Evolutionary conservation across 1,140 invertebrate species (phyloP).

Genomic region (Rhizoglyphus robini): DNA sequence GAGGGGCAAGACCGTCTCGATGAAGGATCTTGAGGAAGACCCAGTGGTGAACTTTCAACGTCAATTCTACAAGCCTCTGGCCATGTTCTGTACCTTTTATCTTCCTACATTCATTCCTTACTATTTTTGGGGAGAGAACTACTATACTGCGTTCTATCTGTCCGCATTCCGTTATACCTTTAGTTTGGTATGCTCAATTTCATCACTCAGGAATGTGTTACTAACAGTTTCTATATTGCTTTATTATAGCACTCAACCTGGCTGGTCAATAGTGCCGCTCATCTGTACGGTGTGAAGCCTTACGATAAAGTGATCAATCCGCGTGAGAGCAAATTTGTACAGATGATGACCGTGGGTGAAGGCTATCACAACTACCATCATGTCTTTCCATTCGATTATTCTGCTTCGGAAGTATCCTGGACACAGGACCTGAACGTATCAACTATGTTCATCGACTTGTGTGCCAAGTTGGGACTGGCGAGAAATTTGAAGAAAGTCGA

Average conservation of each 20-base stretch:
- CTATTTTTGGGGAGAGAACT: constrained; percentile 67
- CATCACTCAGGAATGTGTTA: neutral
- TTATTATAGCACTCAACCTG: constrained; percentile 77
- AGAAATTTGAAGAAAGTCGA: constrained; percentile 33
- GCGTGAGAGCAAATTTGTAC: constrained; percentile 38
- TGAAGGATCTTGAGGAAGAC: constrained; percentile 68
- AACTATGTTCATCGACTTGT: constrained; percentile 40
- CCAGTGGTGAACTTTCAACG: constrained; percentile 52
- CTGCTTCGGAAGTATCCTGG: constrained; percentile 57
- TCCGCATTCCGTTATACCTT: constrained; percentile 63
- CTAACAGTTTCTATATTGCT: constrained; percentile 29
- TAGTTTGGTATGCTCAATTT: constrained; percentile 17
- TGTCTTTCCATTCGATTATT: constrained; percentile 54
- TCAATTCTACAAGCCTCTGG: constrained; percentile 54
- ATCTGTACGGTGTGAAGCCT: constrained; percentile 38
- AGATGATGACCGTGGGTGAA: constrained; percentile 41
- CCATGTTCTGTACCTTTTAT: constrained; percentile 66
- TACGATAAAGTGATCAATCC: constrained; percentile 39
- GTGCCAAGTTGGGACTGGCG: constrained; percentile 37
- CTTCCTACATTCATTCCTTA: constrained; percentile 69
- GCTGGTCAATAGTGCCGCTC: constrained; percentile 45
- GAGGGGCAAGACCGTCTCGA: constrained; percentile 68
- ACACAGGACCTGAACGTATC: constrained; percentile 51
- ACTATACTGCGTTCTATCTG: constrained; percentile 62
- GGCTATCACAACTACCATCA: constrained; percentile 46